Conservation (phyloP, 2,797 vertebrate species). For the Sebastes hubbsi region DNA sequence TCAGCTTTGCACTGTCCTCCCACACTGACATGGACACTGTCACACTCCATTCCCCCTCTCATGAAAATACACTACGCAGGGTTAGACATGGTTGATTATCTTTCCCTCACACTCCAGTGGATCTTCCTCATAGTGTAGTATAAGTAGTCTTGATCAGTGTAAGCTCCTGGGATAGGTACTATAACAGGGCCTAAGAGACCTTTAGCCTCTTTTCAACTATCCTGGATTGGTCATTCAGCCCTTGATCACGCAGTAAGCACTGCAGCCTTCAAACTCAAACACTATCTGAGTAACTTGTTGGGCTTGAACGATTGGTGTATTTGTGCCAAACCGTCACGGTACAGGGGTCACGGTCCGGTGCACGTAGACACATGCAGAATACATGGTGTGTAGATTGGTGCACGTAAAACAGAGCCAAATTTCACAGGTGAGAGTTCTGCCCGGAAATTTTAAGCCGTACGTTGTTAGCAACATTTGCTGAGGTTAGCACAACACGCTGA, state of each 20-base stretch:
- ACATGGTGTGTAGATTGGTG: not conserved
- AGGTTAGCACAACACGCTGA: not conserved
- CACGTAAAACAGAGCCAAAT: not conserved
- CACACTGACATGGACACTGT: constrained; percentile 52
- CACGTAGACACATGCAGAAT: not conserved
- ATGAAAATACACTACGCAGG: constrained; percentile 46
- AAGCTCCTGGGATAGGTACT: constrained; percentile 15
- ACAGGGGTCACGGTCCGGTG: not conserved
- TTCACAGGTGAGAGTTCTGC: not conserved
- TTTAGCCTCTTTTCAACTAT: constrained; percentile 21
- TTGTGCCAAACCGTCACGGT: not conserved
- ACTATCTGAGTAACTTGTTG: not conserved
- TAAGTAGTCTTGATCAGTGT: constrained; percentile 45
- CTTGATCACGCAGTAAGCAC: not conserved
- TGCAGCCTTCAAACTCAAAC: constrained; percentile 1
- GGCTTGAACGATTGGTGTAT: fast-evolving
- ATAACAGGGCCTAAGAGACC: constrained; percentile 22
- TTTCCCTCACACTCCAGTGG: constrained; percentile 25
- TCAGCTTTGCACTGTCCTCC: constrained; percentile 61
- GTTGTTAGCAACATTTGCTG: not conserved
- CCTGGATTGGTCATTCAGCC: constrained; percentile 1
- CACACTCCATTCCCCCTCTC: constrained; percentile 47
- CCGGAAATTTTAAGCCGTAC: not conserved
- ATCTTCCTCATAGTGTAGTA: constrained; percentile 13
- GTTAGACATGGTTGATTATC: constrained; percentile 32